Evolutionary conservation across 2,888 invertebrate species (phyloP).

Genomic region (Corythucha ciliata): DNA sequence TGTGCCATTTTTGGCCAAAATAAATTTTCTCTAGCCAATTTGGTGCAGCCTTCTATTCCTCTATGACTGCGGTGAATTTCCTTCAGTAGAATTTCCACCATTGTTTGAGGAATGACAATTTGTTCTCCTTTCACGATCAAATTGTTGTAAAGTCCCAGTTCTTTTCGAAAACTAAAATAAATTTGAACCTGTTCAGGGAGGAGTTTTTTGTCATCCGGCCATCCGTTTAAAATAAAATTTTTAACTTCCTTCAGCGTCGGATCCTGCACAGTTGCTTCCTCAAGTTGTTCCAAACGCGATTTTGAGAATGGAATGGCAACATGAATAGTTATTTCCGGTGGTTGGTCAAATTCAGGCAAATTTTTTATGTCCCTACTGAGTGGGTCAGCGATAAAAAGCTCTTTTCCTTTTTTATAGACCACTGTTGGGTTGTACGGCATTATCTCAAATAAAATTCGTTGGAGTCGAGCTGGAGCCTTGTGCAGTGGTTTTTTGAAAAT

Average conservation of each 20-base stretch:
- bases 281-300: background rate
- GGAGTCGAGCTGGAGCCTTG: slow-evolving; percentile 4
- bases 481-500: slow-evolving; percentile 15
- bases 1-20: slow-evolving; percentile 16
- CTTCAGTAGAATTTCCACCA: background rate
- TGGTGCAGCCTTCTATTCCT: slow-evolving; percentile 14
- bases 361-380: slow-evolving; percentile 12
- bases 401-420: slow-evolving; percentile 8
- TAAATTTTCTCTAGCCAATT: slow-evolving; percentile 13
- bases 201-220: slow-evolving; percentile 3
- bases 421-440: slow-evolving; percentile 12
- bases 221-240: slow-evolving; percentile 4
- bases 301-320: slow-evolving; percentile 13
- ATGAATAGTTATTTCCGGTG: slow-evolving; percentile 14
- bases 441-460: slow-evolving; percentile 7
- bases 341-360: background rate
- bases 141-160: slow-evolving; percentile 11
- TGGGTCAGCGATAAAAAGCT: slow-evolving; percentile 11
- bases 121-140: slow-evolving; percentile 17
- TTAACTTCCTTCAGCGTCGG: slow-evolving; percentile 5
- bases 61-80: slow-evolving; percentile 15
- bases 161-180: slow-evolving; percentile 16
- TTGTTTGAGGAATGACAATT: slow-evolving; percentile 7
- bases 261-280: background rate
- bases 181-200: background rate